Conservation (phyloP, 2,113 vertebrate species). For the Macroglossus sobrinus region DNA sequence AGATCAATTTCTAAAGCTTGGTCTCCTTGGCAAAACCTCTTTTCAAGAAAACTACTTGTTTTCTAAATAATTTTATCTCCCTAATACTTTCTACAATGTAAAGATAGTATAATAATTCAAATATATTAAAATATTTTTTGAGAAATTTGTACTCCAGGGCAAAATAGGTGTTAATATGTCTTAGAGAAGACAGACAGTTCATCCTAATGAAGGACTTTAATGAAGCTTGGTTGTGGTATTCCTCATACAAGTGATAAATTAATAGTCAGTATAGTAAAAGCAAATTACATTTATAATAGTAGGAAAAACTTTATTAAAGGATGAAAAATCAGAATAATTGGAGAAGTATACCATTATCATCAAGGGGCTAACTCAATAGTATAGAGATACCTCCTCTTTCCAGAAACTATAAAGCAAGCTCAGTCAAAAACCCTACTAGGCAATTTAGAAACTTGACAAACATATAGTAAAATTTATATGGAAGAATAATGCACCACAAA, state of each 20-base stretch:
- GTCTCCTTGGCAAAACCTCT: neutral
- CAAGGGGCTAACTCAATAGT: neutral
- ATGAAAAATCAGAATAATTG: neutral
- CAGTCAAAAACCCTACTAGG: neutral
- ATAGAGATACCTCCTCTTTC: neutral
- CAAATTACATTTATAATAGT: neutral
- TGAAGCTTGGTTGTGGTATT: neutral
- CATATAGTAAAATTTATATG: neutral
- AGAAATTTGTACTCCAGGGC: neutral
- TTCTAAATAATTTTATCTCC: neutral
- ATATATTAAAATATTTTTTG: neutral
- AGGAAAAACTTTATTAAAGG: neutral
- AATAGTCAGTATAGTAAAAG: neutral
- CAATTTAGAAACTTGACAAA: neutral
- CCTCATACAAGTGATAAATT: neutral
- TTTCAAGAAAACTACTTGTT: neutral
- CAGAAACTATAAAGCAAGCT: neutral
- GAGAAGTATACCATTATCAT: neutral
- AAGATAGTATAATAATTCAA: neutral
- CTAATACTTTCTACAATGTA: neutral
- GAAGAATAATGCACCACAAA: neutral
- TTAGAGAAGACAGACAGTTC: neutral
- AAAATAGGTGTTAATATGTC: neutral
- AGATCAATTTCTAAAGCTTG: neutral
- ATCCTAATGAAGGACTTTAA: neutral